Conservation (phyloP, 2,113 vertebrate species). For the Triplophysa rosa region DNA sequence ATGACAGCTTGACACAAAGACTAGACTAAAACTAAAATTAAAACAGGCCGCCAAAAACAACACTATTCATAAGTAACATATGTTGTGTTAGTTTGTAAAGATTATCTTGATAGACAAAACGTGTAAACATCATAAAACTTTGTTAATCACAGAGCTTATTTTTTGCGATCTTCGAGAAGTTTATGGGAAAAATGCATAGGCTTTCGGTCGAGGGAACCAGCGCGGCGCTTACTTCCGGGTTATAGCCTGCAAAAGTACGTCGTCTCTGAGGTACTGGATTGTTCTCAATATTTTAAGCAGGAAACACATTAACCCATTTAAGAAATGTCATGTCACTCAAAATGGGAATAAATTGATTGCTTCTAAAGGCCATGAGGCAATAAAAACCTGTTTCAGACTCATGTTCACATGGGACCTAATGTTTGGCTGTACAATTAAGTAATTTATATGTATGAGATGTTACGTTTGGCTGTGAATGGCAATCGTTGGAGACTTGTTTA, state of each 20-base stretch:
- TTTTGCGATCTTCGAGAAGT: too few species aligned
- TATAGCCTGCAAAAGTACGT: not conserved
- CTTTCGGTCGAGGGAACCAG: too few species aligned
- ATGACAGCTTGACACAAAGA: too few species aligned
- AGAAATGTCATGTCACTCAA: slow-evolving; percentile 30
- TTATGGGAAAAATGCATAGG: too few species aligned
- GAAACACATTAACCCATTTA: not conserved
- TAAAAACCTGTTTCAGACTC: slow-evolving; percentile 28
- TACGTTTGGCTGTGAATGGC: slow-evolving; percentile 30
- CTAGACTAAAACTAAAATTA: too few species aligned
- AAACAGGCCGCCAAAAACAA: too few species aligned
- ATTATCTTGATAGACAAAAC: too few species aligned
- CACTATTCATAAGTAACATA: too few species aligned
- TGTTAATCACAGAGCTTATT: too few species aligned
- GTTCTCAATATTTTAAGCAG: not conserved
- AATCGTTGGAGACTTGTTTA: slow-evolving; percentile 7
- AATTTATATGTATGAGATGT: slow-evolving; percentile 55
- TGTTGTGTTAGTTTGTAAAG: too few species aligned
- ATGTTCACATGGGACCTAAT: slow-evolving; percentile 41
- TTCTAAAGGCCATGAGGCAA: slow-evolving; percentile 58
- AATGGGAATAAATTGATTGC: slow-evolving; percentile 41
- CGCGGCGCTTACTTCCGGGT: too few species aligned
- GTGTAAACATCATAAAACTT: too few species aligned
- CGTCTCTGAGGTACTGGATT: not conserved
- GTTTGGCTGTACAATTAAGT: slow-evolving; percentile 54